Evolutionary conservation across 2,113 vertebrate species (phyloP).

Genomic region (Brienomyrus brachyistius): DNA sequence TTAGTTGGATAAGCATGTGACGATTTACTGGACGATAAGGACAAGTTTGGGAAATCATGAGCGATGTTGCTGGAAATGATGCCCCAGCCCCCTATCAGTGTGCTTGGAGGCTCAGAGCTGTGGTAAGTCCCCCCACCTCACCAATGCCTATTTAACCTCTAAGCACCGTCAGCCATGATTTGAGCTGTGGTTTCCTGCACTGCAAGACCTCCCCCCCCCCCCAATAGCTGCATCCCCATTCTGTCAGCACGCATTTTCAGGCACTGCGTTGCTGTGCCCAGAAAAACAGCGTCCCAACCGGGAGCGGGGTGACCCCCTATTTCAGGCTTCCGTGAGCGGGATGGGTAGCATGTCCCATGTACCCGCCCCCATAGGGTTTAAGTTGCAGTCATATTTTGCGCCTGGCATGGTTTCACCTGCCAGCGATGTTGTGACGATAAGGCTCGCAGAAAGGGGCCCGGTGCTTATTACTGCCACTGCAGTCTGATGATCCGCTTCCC

Average conservation of each 20-base stretch:
- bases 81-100: not conserved
- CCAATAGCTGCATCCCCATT: constrained; percentile 41
- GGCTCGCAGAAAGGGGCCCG: constrained; percentile 42
- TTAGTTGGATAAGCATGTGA: not conserved
- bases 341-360: not conserved
- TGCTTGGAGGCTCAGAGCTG: not conserved
- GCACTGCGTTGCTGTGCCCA: constrained; percentile 5
- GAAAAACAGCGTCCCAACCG: not conserved
- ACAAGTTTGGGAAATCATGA: not conserved
- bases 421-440: constrained; percentile 53
- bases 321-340: not conserved
- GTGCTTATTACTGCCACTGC: constrained; percentile 40
- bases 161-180: constrained; percentile 24
- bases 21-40: not conserved
- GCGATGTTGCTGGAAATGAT: not conserved
- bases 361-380: constrained; percentile 30
- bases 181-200: constrained; percentile 26
- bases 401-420: constrained; percentile 52
- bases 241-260: constrained; percentile 34
- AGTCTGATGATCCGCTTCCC: constrained; percentile 22
- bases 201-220: constrained; percentile 14
- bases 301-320: not conserved
- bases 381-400: constrained; percentile 53
- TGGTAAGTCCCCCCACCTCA: not conserved
- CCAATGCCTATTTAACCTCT: constrained; percentile 14